Evolutionary conservation across 2,888 invertebrate genomes (phyloP), one percentile per base, ranked within the genome.

Genomic region (Agrypnus murinus): DNA sequence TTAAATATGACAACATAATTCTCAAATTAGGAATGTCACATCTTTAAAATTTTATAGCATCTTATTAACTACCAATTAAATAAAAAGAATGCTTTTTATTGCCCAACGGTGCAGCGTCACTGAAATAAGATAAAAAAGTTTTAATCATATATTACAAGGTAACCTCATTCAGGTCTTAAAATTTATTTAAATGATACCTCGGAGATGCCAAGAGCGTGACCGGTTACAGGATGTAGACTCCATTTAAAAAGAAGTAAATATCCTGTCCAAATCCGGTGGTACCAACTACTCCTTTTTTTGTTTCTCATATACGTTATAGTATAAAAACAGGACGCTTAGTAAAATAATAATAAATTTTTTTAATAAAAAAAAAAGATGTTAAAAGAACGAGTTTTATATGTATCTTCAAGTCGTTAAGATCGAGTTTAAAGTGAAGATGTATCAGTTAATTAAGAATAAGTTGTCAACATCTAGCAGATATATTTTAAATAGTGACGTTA

Each of bases 181-280:
- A 25, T 25, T 25, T 25, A 64, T 59, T 62, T 48, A 48, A 62
- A 34, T 36, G 50, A 65, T 65, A 25, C 62, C 55, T 55, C 25
- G n/a, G n/a, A 55, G 63, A 57, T n/a, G 17, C 7, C 38, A 31
- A 58, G 65, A 72, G 70, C 72, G 72, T 74, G 72, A 74, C 74
- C 74, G 71, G 55, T 64, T 72, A 74, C 74, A 74, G 74, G 74
- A 74, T 74, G 74, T 73, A 71, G 74, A 73, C 74, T 57, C 64
- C 68, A 73, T 74, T 74, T 71, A 69, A 66, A n/a, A 74, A 74
- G 71, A 74, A 69, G 69, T 69, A 71, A 71, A 66, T 74, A 72
- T 73, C 74, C 69, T 65, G 63, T 65, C 57, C 46, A 50, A 69
- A 59, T 63, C 58, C 57, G 55, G 55, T 63, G 55, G 14, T 40